Base-by-base conservation (phyloP, 2,797 vertebrate genomes). In the Trichosurus vulpecula region DNA sequence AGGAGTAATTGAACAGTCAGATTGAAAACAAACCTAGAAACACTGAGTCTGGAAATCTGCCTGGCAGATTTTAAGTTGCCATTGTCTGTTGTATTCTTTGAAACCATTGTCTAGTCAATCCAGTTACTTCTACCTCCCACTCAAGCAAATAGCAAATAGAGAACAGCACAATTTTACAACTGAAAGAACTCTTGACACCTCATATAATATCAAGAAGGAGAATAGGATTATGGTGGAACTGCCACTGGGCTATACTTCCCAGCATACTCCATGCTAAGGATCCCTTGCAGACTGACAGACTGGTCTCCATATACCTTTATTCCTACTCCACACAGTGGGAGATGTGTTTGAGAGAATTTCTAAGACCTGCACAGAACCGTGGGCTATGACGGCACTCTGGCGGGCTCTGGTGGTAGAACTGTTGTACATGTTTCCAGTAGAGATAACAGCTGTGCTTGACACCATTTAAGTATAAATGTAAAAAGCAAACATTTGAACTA, bases 381-480 rank as follows among this genome's bases (percentile, higher is more conserved):
- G 54, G 57, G 54, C 41, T 91, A 95, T 92, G 81, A 95, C 90
- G 96, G 98, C 96, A 95, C 97, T 98, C 97, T 96, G 94, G 98
- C 90, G 96, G 91, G 90, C 97, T 97, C 98, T 98, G 96, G 94
- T 96, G 97, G 95, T 66, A 16, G 1, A 94, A 95, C 4, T 25
- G n/a, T 57, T 89, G 52, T 92, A 31, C 57, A 51, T 94, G 55
- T 55, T 96, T 95, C n/a, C 41, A 87, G 41, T 66, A 74, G 54
- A 95, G 54, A 53, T 31, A 94, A 92, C 81, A 52, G 57, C 47
- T 3, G 90, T 52, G 53, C 16, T 96, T 94, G 51, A 91, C 54
- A 94, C 53, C 53, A 51, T 95, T 58, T 74, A 58, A 95, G 57
- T 87, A 54, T n/a, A 92, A 93, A 95, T 74, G 55, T 8, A 66